Base-by-base conservation (phyloP, 2,888 invertebrate species). In the Eurois occulta region DNA sequence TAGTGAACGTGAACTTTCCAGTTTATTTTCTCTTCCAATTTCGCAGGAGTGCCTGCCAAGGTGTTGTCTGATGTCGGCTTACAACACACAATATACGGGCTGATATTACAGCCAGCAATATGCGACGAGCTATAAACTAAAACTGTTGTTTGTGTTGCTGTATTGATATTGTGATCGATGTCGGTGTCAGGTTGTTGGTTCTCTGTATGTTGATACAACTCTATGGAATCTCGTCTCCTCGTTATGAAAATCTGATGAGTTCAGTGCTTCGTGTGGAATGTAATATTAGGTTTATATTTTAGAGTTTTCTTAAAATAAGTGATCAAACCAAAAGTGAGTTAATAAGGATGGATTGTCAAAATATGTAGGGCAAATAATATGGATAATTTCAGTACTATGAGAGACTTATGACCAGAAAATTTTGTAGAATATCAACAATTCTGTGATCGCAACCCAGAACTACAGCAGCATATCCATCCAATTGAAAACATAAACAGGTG, bases 11-110 rank as follows among this genome's bases (percentile, higher is more conserved):
- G 93, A 94, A 95, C 93, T 96, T 96, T 95, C 92, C 94, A 95
- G 95, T 96, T 96, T 96, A 95, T 96, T 96, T 96, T 96, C 95
- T 91, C 94, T 95, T 95, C 94, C 96, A 96, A 96, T 96, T 96
- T 96, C 91, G 90, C 87, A 92, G 91, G 95, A 96, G 96, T 95
- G 95, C 94, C 94, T 94, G 94, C 95, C 94, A 93, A 95, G 94
- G 96, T 95, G 95, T 94, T 95, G 95, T 95, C 95, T 95, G 95
- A 94, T 91, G 95, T 93, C 93, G 91, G 92, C 94, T 93, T 93
- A 92, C 92, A 88, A 87, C 80, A 77, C 83, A 78, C 84, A 90
- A 93, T 83, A 92, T 85, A 95, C 93, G 89, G 89, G 62, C 13
- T 35, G 64, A 65, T 80, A 89, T 83, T 87, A 75, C 80, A 69